Evolutionary conservation across 2,113 vertebrate genomes (phyloP).

Genomic region (Anoura caudifer): DNA sequence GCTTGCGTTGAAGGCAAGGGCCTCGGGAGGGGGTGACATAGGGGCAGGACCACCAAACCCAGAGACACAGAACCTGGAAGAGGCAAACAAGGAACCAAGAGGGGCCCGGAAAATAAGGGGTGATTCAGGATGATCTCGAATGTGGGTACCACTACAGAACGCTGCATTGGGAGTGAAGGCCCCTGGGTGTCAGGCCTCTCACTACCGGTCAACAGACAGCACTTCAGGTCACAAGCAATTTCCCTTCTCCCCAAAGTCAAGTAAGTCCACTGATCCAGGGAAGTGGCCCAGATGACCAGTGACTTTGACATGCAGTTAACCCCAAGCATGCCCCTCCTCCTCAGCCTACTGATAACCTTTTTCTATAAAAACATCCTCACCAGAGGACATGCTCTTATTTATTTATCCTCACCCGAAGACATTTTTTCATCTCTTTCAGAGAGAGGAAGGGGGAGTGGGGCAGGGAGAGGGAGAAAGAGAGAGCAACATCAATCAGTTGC

Average conservation of each 20-base stretch:
- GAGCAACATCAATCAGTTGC: too few species aligned
- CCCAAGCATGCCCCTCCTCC: neutral
- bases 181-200: neutral
- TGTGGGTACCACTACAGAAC: too few species aligned
- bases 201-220: neutral
- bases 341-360: neutral
- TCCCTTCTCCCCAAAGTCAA: neutral
- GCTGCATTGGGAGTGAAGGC: fast-evolving
- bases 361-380: too few species aligned
- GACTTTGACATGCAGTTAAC: neutral
- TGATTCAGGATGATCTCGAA: neutral
- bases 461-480: too few species aligned
- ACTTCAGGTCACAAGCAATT: neutral
- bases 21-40: neutral
- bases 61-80: neutral
- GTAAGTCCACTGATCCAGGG: neutral
- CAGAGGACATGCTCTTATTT: too few species aligned
- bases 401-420: too few species aligned
- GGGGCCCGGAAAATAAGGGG: too few species aligned
- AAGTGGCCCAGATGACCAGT: neutral
- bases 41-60: neutral
- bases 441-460: too few species aligned
- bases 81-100: neutral
- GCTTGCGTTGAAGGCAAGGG: neutral
- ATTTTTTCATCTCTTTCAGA: too few species aligned